Conservation (phyloP, 2,888 invertebrate genomes). For the Tetheella fluctuosa region DNA sequence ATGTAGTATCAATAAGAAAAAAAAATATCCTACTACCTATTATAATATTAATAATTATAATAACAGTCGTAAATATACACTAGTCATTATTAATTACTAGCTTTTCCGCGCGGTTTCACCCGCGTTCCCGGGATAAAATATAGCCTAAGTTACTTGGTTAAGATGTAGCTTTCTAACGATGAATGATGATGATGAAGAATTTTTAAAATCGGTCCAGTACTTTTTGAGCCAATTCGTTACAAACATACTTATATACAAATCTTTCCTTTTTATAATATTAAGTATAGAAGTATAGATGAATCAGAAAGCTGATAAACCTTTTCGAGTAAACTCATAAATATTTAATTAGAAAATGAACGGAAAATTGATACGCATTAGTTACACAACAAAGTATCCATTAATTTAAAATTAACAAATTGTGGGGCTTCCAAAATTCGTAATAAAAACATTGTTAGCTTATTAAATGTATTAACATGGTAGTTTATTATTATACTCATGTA, state of each 20-base stretch:
- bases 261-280: too few relatives aligned
- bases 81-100: not conserved
- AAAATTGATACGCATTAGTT: not conserved
- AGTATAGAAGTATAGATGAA: too few relatives aligned
- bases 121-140: too few relatives aligned
- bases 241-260: too few relatives aligned
- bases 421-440: not conserved
- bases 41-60: not conserved
- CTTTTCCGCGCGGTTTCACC: too few relatives aligned
- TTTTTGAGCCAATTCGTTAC: too few relatives aligned
- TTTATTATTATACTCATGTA: constrained; percentile 20
- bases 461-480: constrained; percentile 12
- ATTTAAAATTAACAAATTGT: not conserved
- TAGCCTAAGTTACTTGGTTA: too few relatives aligned
- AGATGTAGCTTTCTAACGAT: too few relatives aligned
- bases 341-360: not conserved
- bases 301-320: not conserved
- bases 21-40: too few relatives aligned
- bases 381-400: not conserved
- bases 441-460: not conserved
- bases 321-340: not conserved
- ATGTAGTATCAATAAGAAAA: too few relatives aligned
- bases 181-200: too few relatives aligned
- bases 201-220: too few relatives aligned
- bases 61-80: not conserved